Evolutionary conservation across 2,797 vertebrate genomes (phyloP), one percentile per base, ranked within the genome.

Genomic region (Fistularia commersonii): DNA sequence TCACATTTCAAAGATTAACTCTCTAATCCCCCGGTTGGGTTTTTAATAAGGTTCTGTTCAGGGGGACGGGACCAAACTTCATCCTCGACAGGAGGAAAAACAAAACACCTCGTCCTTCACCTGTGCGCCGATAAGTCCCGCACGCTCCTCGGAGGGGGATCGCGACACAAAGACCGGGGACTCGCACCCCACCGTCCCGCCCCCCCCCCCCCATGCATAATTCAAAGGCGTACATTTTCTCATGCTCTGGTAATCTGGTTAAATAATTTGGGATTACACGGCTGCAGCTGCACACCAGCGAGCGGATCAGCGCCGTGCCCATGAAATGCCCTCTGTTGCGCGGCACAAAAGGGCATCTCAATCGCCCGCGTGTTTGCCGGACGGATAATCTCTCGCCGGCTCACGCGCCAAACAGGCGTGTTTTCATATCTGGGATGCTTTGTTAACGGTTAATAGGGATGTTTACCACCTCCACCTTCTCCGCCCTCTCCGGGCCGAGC

Each of bases 211-310:
- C 54, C 41, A 80, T 77, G 69, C 75, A 82, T 78, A 72, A 82
- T 86, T 79, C 74, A 82, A 69, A 74, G 39, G 61, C 45, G 45
- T 58, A 68, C 51, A 61, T 73, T 61, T 72, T 56, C 77, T 77
- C 76, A 79, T 83, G 74, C 66, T 72, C 80, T 74, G 65, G 74
- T 85, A 82, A 86, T 83, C 79, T 81, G 72, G 74, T 85, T 84
- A 86, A 87, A 88, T 82, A 80, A 85, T 89, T 88, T 77, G 79
- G 83, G 79, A 88, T 89, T 87, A 87, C 80, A 86, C 65, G 74
- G 76, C 76, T 57, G 80, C 76, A 72, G 70, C 59, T 61, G 55
- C 61, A 76, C 76, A 80, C 77, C 66, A 80, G 66, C 67, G 72
- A 85, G 74, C 74, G 74, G 79, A 87, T 89, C 85, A 89, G 57